A percentile compares a stretch with the other conserved stretches of the same genome.
These are phyloP conservation scores for Euleptes europaea DNA, from an alignment of 2,113 vertebrate species.

Conservation along the genomic window DNA sequence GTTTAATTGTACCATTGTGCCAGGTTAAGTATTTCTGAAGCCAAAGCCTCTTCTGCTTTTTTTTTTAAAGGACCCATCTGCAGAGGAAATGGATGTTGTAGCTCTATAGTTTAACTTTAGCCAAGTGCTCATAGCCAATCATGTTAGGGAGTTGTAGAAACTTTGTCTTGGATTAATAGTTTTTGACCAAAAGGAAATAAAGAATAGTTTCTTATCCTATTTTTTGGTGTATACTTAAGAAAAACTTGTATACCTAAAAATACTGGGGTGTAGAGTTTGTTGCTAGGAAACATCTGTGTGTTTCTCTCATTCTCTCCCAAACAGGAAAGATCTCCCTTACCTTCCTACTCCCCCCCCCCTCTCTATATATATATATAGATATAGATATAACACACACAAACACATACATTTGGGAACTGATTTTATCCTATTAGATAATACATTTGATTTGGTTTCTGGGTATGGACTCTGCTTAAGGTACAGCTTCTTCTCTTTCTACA, in stretches of 20 bases:
- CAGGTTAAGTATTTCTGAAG: not conserved
- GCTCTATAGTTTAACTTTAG: not conserved
- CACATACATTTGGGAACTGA: not conserved
- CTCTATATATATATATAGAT: too few relatives aligned
- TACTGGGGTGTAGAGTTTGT: not conserved
- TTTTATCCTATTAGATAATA: not conserved
- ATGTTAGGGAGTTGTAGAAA: constrained; percentile 6
- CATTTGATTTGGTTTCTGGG: not conserved
- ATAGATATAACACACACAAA: not conserved
- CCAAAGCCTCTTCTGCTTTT: not conserved
- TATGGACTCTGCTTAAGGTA: not conserved
- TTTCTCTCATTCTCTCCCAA: not conserved
- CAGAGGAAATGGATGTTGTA: not conserved
- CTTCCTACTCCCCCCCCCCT: not conserved
- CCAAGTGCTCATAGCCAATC: not conserved
- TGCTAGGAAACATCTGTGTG: not conserved
- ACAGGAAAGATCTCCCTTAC: not conserved
- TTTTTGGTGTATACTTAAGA: too few relatives aligned
- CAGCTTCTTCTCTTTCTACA: not conserved
- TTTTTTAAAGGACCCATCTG: not conserved
- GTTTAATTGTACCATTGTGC: not conserved
- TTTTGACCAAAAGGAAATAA: constrained; percentile 18
- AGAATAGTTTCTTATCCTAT: too few relatives aligned
- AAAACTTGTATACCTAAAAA: not conserved
- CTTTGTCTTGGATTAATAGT: not conserved